Percentiles rank a stretch among this genome's conserved stretches.
Conservation (phyloP, 2,797 vertebrate genomes). For the Caiman crocodilus region DNA sequence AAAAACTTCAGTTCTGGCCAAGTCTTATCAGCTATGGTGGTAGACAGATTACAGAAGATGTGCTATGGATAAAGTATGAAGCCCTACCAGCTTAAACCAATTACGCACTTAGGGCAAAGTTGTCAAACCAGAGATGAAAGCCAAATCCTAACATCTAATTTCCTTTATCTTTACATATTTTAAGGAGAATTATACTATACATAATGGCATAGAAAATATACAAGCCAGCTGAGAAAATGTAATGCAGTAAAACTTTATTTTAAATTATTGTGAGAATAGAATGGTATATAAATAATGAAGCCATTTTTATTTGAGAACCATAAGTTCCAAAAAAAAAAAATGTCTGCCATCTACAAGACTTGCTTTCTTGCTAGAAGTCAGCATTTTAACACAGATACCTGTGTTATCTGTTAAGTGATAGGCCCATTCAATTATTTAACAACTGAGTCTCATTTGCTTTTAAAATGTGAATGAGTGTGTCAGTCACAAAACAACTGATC, state of each 20-base stretch:
- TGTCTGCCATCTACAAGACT: background rate
- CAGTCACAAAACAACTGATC: conserved; percentile 52
- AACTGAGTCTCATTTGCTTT: conserved; percentile 46
- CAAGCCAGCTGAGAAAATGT: background rate
- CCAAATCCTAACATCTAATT: conserved; percentile 70
- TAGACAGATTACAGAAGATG: conserved; percentile 88
- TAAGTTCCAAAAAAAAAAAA: background rate
- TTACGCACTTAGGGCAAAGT: conserved; percentile 80
- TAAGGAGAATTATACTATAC: conserved; percentile 1
- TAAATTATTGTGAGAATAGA: background rate
- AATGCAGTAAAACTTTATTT: background rate
- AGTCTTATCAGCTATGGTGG: conserved; percentile 86
- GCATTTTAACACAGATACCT: background rate
- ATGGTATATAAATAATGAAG: background rate
- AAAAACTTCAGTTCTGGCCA: conserved; percentile 88
- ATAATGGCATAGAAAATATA: background rate
- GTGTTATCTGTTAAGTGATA: conserved; percentile 9
- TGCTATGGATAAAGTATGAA: conserved; percentile 74
- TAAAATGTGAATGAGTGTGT: background rate
- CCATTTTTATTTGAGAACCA: background rate
- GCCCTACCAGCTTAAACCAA: conserved; percentile 81
- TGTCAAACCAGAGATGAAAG: conserved; percentile 75
- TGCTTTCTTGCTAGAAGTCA: background rate
- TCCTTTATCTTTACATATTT: conserved; percentile 36
- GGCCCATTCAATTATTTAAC: conserved; percentile 65